These are phyloP conservation scores for Lerema accius DNA, from an alignment of 1,140 invertebrate species.

Conservation along the genomic window DNA sequence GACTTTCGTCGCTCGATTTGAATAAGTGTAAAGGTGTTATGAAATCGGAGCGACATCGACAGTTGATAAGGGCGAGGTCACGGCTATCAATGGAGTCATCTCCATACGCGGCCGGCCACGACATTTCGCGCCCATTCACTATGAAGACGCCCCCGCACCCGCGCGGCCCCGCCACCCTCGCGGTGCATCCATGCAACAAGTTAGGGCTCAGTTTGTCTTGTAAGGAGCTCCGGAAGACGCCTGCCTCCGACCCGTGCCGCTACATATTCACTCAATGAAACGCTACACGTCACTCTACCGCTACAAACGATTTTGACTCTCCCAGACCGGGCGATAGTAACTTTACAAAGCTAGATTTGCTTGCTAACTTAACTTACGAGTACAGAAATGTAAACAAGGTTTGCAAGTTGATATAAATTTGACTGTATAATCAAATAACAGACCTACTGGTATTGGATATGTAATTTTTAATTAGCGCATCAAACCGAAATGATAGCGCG, in stretches of 20 bases:
- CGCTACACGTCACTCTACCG: background rate
- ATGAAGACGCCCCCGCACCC: constrained; percentile 62
- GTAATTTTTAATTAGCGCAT: constrained; percentile 17
- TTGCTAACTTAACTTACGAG: no score
- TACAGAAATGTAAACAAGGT: no score
- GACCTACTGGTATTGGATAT: constrained; percentile 13
- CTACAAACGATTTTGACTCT: background rate
- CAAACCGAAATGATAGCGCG: constrained; percentile 35
- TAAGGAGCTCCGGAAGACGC: constrained; percentile 60
- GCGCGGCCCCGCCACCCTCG: constrained; percentile 46
- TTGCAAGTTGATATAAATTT: no score
- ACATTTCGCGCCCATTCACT: constrained; percentile 80
- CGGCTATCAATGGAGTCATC: constrained; percentile 79
- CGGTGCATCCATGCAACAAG: constrained; percentile 80
- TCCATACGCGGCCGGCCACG: constrained; percentile 77
- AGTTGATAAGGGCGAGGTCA: constrained; percentile 75
- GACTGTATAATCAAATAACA: background rate
- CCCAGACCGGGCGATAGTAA: no score
- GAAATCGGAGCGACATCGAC: constrained; percentile 52
- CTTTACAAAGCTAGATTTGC: no score
- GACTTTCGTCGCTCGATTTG: constrained; percentile 11
- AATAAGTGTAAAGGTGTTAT: constrained; percentile 34
- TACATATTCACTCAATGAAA: constrained; percentile 28
- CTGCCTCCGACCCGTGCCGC: constrained; percentile 10
- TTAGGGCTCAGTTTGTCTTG: constrained; percentile 70